Percentiles rank a stretch among this genome's conserved stretches.
phyloP scores from a whole-genome alignment of 2,888 invertebrate genomes.

The Agriopis aurantiaria region DNA sequence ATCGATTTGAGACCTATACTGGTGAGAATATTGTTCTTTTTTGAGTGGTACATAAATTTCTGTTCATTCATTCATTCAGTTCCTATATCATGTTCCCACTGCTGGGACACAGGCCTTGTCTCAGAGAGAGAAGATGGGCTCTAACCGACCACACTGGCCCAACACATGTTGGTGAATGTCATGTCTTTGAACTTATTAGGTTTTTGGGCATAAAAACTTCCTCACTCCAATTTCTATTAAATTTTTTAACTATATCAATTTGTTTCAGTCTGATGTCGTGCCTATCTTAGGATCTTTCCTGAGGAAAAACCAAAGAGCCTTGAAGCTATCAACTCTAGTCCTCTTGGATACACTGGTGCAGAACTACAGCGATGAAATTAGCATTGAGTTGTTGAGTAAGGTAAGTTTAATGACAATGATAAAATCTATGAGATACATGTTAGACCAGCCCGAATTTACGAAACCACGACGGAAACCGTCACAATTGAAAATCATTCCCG shows the following conservation, averaged over 20 bases:
- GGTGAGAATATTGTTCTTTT: conserved; percentile 73
- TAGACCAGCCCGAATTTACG: too few species aligned
- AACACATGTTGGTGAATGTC: too few species aligned
- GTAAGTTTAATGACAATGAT: conserved; percentile 63
- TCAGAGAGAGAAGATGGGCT: too few species aligned
- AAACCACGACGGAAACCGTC: not conserved
- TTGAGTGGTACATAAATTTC: not conserved
- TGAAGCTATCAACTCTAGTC: conserved; percentile 96
- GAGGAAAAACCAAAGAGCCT: conserved; percentile 97
- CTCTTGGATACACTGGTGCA: conserved; percentile 96
- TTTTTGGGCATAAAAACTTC: too few species aligned
- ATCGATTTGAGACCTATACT: conserved; percentile 94
- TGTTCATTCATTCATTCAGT: too few species aligned
- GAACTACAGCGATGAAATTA: conserved; percentile 92
- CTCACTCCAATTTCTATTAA: not conserved
- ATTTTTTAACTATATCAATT: not conserved
- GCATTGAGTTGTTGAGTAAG: conserved; percentile 90
- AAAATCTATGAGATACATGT: not conserved
- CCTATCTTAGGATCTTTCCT: conserved; percentile 97
- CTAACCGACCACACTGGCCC: too few species aligned
- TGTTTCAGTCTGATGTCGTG: conserved; percentile 91
- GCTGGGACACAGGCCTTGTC: too few species aligned
- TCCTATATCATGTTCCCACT: too few species aligned
- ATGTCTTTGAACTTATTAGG: too few species aligned
- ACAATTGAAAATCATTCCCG: too few species aligned